Base-by-base conservation (phyloP, 1,140 invertebrate genomes). In the Heliconius congener region DNA sequence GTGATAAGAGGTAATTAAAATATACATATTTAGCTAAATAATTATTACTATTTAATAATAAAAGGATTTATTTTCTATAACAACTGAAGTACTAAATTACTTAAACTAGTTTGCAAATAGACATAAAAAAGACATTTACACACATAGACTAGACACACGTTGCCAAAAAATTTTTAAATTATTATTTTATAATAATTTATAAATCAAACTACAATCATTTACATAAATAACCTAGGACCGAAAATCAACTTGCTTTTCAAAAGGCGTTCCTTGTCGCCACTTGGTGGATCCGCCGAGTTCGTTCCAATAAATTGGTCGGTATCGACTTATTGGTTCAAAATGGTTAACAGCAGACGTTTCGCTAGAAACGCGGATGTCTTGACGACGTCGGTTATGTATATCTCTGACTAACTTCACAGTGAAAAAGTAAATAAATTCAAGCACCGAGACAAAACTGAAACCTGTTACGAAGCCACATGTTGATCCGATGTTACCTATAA, bases 401-500 rank as follows among this genome's bases (percentile, higher is more conserved):
- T 93, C 91, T 55, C 93, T 80, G 0, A 86, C 74, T 9, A 94
- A 79, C 72, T 92, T 92, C 0, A 94, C 86, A 0, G 94, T 88
- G 76, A 94, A 91, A 82, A 96, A 96, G 78, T 96, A 96, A 27
- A 95, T 82, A 34, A 96, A 91, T 84, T 96, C 96, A 3, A 96
- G 87, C 1, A 96, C 84, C 27, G 95, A 96, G 11, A 96, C 93
- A 72, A 96, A 92, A 83, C 96, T 96, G 86, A 96, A 96, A 30
- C 96, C 96, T 18, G 96, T 95, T 52, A 96, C 95, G 76, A 96
- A 94, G 1, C 96, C 96, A 60, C 96, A 95, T 1, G 96, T 95
- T 8, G 96, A 96, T n/a, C 96, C 96, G 60, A 96, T 95, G 83
- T 95, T 95, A 84, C 95, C 96, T 96, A n/a, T n/a, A 39, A 66